Conservation (phyloP, 2,113 vertebrate genomes). For the Conger conger region DNA sequence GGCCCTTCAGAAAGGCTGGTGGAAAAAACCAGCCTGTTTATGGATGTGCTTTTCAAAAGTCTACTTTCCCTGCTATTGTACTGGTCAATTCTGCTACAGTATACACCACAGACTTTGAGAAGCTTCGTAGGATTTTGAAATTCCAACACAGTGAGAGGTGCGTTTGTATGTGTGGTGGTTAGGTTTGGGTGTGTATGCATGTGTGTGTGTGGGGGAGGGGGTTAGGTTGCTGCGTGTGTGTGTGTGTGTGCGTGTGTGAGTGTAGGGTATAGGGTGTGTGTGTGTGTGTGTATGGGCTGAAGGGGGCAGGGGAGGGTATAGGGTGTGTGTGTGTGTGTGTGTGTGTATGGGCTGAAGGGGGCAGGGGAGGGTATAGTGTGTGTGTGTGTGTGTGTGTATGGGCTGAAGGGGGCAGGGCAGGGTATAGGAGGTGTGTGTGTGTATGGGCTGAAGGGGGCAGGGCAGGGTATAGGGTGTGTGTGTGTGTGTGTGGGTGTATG, state of each 20-base stretch:
- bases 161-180: not conserved
- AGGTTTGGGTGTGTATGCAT: no score
- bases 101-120: not conserved
- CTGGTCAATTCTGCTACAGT: not conserved
- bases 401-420: no score
- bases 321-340: no score
- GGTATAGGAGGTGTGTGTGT: not conserved
- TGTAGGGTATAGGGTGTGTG: no score
- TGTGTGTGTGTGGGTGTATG: not conserved
- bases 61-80: not conserved
- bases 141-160: not conserved
- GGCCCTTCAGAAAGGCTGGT: not conserved
- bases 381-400: not conserved
- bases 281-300: no score
- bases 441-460: no score
- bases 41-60: not conserved
- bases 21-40: not conserved
- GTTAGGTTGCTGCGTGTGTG: no score
- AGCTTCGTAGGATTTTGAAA: not conserved
- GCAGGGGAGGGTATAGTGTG: no score
- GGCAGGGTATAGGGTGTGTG: not conserved
- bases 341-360: no score
- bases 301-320: no score
- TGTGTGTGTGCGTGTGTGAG: no score
- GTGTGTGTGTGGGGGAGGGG: no score